Conservation (phyloP, 2,113 vertebrate species). For the Alligator sinensis region DNA sequence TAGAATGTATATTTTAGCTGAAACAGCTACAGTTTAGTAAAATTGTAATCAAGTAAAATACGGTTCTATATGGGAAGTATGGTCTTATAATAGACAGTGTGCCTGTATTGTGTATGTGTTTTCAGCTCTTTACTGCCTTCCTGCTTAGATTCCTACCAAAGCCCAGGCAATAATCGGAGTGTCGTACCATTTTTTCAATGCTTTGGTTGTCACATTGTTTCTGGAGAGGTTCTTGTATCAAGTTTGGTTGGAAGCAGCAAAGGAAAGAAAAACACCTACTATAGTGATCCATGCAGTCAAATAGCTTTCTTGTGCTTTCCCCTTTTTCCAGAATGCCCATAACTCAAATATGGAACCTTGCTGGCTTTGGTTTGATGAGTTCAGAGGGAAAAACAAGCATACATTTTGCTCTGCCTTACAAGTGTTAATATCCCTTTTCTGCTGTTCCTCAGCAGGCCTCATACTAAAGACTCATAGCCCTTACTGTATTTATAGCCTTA, state of each 20-base stretch:
- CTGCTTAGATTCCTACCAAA: neutral
- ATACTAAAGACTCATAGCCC: neutral
- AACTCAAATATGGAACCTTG: neutral
- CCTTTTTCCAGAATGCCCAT: slow-evolving; percentile 5
- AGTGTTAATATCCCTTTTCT: too few relatives aligned
- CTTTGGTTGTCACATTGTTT: neutral
- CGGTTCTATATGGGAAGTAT: neutral
- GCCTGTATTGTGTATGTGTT: neutral
- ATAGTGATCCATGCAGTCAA: neutral
- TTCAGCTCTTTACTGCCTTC: neutral
- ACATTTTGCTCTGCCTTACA: neutral
- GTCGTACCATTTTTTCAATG: neutral
- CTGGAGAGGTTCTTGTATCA: neutral
- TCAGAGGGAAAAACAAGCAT: neutral
- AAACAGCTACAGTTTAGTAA: neutral
- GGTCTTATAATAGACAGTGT: neutral
- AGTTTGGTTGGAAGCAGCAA: neutral
- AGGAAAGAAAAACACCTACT: neutral
- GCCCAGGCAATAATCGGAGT: neutral
- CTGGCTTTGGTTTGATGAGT: neutral
- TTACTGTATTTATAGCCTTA: neutral
- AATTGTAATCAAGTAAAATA: neutral
- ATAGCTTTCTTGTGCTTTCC: neutral
- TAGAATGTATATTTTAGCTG: neutral
- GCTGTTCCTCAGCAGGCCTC: too few relatives aligned